These are phyloP conservation scores for Maniola jurtina DNA, from an alignment of 1,140 invertebrate species.

Conservation along the genomic window DNA sequence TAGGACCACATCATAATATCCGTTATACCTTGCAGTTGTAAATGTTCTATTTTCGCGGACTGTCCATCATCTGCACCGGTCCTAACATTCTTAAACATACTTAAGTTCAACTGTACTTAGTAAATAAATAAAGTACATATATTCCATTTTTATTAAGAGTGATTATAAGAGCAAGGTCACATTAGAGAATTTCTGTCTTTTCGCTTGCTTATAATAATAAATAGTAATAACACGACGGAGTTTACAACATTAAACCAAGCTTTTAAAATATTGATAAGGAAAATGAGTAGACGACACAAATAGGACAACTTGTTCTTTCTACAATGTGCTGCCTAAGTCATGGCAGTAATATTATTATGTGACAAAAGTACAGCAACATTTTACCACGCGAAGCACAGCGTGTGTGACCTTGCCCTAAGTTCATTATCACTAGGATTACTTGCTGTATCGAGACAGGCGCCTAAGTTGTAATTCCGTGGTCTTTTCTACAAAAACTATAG, in stretches of 20 bases:
- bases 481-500: constrained; percentile 63
- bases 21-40: no score
- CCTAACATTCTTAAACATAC: constrained; percentile 21
- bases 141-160: constrained; percentile 61
- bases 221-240: no score
- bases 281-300: no score
- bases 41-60: no score
- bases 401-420: constrained; percentile 24
- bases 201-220: neutral
- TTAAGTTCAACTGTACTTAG: constrained; percentile 59
- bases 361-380: no score
- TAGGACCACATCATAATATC: no score
- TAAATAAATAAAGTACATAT: constrained; percentile 68
- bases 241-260: no score
- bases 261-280: no score
- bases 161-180: constrained; percentile 34
- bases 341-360: no score
- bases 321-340: no score
- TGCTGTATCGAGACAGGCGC: constrained; percentile 57
- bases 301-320: no score
- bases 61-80: neutral
- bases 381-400: no score
- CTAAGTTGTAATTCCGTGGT: constrained; percentile 66
- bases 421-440: constrained; percentile 54
- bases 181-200: neutral